phyloP scores from a whole-genome alignment of 2,888 invertebrate genomes.

The Myopa tessellatipennis region DNA sequence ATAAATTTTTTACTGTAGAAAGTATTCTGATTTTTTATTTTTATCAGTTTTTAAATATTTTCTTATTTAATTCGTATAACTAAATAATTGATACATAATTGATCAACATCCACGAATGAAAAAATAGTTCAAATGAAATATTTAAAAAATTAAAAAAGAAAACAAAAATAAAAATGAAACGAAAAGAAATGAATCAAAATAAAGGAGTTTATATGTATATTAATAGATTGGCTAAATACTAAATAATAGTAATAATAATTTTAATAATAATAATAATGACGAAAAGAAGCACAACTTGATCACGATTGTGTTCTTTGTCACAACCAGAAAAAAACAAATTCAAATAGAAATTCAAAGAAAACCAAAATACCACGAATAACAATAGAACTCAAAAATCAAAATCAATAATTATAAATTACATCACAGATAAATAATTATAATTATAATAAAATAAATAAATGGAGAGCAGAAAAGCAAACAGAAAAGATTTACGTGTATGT shows the following conservation, averaged over 20 bases:
- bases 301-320: slow-evolving; percentile 61
- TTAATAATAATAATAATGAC: not conserved
- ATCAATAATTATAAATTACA: too few species aligned
- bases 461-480: slow-evolving; percentile 20
- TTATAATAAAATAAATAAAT: not conserved
- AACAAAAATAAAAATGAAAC: not conserved
- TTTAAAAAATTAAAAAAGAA: not conserved
- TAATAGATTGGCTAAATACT: too few species aligned
- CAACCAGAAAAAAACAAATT: slow-evolving; percentile 31
- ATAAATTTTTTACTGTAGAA: too few species aligned
- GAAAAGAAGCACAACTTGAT: slow-evolving; percentile 51
- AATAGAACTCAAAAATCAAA: slow-evolving; percentile 35
- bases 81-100: not conserved
- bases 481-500: not conserved
- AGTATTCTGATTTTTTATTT: too few species aligned
- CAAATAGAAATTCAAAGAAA: slow-evolving; percentile 22
- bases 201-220: too few species aligned
- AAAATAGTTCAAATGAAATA: not conserved
- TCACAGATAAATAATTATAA: slow-evolving; percentile 21
- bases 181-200: too few species aligned
- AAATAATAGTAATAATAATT: too few species aligned
- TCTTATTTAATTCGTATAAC: too few species aligned
- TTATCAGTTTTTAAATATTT: too few species aligned
- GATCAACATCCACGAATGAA: not conserved
- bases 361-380: slow-evolving; percentile 24